Percentiles rank a stretch among this genome's conserved stretches.
Conservation (phyloP, 2,888 invertebrate species). For the Ormia ochracea region DNA sequence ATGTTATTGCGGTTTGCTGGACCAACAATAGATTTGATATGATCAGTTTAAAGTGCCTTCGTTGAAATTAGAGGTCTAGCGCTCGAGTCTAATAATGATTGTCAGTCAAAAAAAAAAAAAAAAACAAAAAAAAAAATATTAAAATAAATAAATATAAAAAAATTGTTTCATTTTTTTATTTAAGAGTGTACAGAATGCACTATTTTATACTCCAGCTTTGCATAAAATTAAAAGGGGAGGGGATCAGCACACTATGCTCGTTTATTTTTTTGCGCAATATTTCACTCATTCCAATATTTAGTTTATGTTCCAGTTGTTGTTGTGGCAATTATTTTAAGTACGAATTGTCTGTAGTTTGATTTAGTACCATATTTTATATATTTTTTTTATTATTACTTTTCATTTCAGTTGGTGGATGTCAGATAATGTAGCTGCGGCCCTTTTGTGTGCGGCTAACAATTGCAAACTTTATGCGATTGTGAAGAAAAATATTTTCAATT, state of each 20-base stretch:
- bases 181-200: conserved; percentile 1
- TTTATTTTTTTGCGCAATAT: neutral
- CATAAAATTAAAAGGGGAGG: too few relatives aligned
- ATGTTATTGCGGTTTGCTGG: neutral
- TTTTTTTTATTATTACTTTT: conserved; percentile 17
- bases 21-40: neutral
- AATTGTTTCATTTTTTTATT: neutral
- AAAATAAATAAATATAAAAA: neutral
- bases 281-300: conserved; percentile 1
- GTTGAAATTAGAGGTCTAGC: neutral
- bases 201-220: conserved; percentile 3
- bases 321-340: conserved; percentile 58
- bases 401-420: conserved; percentile 27
- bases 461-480: too few relatives aligned
- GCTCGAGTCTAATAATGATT: neutral
- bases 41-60: neutral
- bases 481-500: conserved; percentile 41
- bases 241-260: conserved; percentile 3
- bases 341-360: conserved; percentile 49
- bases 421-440: conserved; percentile 16
- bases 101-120: conserved; percentile 37
- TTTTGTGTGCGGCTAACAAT: neutral
- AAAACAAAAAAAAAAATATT: too few relatives aligned
- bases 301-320: conserved; percentile 48
- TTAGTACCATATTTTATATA: conserved; percentile 21